Percentiles rank a stretch among this genome's conserved stretches.
Evolutionary conservation across 2,888 invertebrate species (phyloP).

Genomic region (Lasioglossum calceatum): DNA sequence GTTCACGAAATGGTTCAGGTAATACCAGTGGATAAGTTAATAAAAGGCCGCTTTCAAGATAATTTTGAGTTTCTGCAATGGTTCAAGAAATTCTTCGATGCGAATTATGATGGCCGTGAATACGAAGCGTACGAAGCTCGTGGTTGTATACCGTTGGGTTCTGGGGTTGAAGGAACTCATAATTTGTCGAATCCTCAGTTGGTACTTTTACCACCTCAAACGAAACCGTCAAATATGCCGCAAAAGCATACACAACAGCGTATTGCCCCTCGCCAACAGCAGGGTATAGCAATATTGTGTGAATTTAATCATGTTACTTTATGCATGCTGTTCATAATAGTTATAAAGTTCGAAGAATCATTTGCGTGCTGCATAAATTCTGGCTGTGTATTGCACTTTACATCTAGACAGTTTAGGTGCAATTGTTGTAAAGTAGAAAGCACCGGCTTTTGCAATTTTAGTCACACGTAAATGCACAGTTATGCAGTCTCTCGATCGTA

Average conservation of each 20-base stretch:
- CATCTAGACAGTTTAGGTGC: constrained; percentile 20
- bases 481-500: constrained; percentile 26
- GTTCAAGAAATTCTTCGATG: constrained; percentile 99
- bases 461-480: constrained; percentile 41
- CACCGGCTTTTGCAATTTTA: constrained; percentile 52
- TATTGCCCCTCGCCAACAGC: constrained; percentile 79
- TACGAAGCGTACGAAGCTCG: constrained; percentile 97
- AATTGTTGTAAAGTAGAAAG: constrained; percentile 39
- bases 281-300: constrained; percentile 77
- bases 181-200: constrained; percentile 83
- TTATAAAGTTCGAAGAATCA: constrained; percentile 13
- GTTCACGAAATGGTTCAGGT: constrained; percentile 89
- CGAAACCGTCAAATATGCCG: constrained; percentile 78
- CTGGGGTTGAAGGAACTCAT: constrained; percentile 86
- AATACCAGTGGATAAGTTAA: constrained; percentile 99
- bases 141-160: constrained; percentile 92
- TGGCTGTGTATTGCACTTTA: constrained; percentile 32
- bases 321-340: constrained; percentile 52
- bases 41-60: constrained; percentile 99
- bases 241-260: constrained; percentile 81
- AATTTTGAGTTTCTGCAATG: constrained; percentile 99
- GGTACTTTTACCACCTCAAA: constrained; percentile 84
- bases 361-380: constrained; percentile 26
- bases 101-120: constrained; percentile 99
- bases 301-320: constrained; percentile 55